Base-by-base conservation (phyloP, 2,113 vertebrate species). In the Cygnus buccinator region DNA sequence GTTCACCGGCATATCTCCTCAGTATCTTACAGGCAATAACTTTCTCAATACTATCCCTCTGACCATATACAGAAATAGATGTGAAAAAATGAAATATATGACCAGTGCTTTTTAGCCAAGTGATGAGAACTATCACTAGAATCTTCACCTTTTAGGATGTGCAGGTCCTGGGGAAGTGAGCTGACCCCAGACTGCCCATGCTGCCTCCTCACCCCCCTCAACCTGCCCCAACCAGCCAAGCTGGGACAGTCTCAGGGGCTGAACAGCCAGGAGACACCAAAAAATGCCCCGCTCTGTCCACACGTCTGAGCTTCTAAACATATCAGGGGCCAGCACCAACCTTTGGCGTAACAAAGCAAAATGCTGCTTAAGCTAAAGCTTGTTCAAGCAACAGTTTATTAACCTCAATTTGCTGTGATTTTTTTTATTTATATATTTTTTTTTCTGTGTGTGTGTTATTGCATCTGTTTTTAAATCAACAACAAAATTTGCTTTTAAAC, bases 11-110 rank as follows among this genome's bases (percentile, higher is more conserved):
- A 10, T 62, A 48, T 50, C 26, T 52, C 50, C 50, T 52, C 50
- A 52, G 23, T 52, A 25, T 21, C 37, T 63, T 33, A 41, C 54
- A 80, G 44, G 57, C 46, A 74, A 83, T 8, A 84, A 66, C n/a
- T 65, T 61, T 73, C 16, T 28, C 86, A 63, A 91, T 76, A 73
- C 10, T 71, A 21, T 57, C 41, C 31, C 58, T 66, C 14, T 90
- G 88, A 94, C 33, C 86, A 86, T 94, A 81, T 82, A 55, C 77
- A 91, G 59, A 93, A 92, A 96, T 95, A 62, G 90, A 84, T 70
- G 57, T 43, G 59, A 94, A 93, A 79, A 67, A 44, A 74, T 26
- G 43, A 46, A 70, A 67, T 66, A 66, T 70, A 81, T 90, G 79
- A 26, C 72, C 78, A 76, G 46, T 39, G 29, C 33, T n/a, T 93